Percentiles rank a stretch among this genome's conserved stretches.
Evolutionary conservation across 2,113 vertebrate genomes (phyloP).

Genomic region (Melospiza georgiana): DNA sequence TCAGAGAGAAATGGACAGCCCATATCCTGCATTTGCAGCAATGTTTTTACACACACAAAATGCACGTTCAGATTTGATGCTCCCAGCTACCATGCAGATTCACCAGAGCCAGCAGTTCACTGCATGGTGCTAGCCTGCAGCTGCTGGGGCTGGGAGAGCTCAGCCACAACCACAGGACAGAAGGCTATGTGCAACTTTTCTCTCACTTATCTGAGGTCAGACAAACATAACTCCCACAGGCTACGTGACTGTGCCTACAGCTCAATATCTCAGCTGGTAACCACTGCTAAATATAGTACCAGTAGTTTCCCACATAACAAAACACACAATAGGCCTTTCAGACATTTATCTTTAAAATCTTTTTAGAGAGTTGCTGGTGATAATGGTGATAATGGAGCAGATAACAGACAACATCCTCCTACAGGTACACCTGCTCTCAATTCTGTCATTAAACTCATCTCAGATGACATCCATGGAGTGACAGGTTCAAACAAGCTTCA

Average conservation of each 20-base stretch:
- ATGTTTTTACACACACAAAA: not conserved
- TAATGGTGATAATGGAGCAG: not conserved
- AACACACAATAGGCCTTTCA: not conserved
- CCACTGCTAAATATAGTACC: not conserved
- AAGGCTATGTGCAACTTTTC: not conserved
- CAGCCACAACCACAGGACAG: not conserved
- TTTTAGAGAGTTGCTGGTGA: not conserved
- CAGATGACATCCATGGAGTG: not conserved
- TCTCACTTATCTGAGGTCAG: not conserved
- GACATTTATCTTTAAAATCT: not conserved
- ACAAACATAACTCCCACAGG: not conserved
- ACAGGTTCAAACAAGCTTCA: not conserved
- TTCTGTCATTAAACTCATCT: not conserved
- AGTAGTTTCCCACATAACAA: not conserved
- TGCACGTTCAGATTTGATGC: rapidly evolving
- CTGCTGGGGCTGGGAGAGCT: not conserved
- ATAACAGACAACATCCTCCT: not conserved
- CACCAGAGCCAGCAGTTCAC: not conserved
- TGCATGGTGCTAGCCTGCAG: not conserved
- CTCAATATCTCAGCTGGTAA: not conserved
- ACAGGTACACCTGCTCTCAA: not conserved
- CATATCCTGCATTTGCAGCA: not conserved
- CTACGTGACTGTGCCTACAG: not conserved
- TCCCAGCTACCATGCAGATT: not conserved
- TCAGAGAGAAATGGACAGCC: not conserved